Percentiles rank a stretch among this genome's conserved stretches.
Evolutionary conservation across 2,888 invertebrate species (phyloP).

Genomic region (Tiliacea aurago): DNA sequence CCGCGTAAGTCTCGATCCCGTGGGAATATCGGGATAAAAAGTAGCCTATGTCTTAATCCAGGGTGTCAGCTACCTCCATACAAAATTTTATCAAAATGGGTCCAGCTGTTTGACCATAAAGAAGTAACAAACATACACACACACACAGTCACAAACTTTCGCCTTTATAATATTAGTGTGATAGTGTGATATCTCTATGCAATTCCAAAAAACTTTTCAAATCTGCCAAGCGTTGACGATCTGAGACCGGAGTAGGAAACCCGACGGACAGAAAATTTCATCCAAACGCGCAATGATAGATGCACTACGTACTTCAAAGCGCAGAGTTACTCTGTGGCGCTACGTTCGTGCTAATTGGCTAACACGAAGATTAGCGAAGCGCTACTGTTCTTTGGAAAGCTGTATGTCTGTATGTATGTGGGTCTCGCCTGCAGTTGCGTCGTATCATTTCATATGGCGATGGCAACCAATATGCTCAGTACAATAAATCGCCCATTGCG

Average conservation of each 20-base stretch:
- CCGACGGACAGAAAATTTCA: neutral
- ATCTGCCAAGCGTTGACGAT: neutral
- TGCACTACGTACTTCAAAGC: neutral
- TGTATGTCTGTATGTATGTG: neutral
- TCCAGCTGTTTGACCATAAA: too few relatives aligned
- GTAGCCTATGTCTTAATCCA: too few relatives aligned
- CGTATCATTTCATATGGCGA: conserved; percentile 54
- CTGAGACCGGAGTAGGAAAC: neutral
- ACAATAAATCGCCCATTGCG: conserved; percentile 50
- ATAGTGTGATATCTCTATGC: too few relatives aligned
- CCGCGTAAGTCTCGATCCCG: too few relatives aligned
- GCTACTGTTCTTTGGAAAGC: neutral
- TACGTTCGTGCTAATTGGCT: neutral
- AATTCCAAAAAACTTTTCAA: neutral
- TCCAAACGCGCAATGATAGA: neutral
- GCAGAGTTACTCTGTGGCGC: too few relatives aligned
- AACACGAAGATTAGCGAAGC: neutral
- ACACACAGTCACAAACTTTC: too few relatives aligned
- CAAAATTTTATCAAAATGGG: too few relatives aligned
- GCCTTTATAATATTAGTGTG: too few relatives aligned
- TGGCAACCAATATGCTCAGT: conserved; percentile 53
- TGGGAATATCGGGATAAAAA: too few relatives aligned
- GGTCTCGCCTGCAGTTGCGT: conserved; percentile 29
- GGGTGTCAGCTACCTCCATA: too few relatives aligned
- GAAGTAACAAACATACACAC: too few relatives aligned